These are phyloP conservation scores for Carcina quercana DNA, from an alignment of 2,888 invertebrate genomes.

Conservation along the genomic window DNA sequence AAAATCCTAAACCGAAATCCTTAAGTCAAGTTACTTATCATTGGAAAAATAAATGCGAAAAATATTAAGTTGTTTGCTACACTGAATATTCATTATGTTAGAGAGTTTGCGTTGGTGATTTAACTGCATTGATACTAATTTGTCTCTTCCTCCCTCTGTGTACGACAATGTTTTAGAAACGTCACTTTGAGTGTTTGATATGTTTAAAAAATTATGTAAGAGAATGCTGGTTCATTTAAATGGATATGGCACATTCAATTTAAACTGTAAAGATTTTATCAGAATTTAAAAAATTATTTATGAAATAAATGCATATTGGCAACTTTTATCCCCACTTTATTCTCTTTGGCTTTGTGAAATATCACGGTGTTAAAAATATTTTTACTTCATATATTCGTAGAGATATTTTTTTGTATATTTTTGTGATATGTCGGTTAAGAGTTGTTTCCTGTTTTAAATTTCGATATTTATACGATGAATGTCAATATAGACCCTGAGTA, in stretches of 20 bases:
- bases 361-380: constrained; percentile 65
- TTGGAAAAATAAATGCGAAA: constrained; percentile 60
- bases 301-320: constrained; percentile 53
- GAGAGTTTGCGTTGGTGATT: constrained; percentile 14
- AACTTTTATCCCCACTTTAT: constrained; percentile 40
- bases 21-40: constrained; percentile 42
- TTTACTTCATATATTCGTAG: constrained; percentile 39
- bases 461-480: constrained; percentile 24
- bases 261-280: constrained; percentile 18
- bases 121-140: constrained; percentile 23
- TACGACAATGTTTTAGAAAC: constrained; percentile 20
- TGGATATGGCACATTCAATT: constrained; percentile 42
- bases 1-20: constrained; percentile 37
- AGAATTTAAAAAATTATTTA: constrained; percentile 25
- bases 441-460: constrained; percentile 18
- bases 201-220: constrained; percentile 23
- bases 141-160: constrained; percentile 9
- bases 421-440: constrained; percentile 60
- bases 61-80: constrained; percentile 26
- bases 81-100: constrained; percentile 18
- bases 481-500: constrained; percentile 49
- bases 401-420: constrained; percentile 33
- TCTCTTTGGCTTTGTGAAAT: constrained; percentile 71
- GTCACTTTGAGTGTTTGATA: constrained; percentile 47
- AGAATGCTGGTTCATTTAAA: constrained; percentile 18